Conservation (phyloP, 2,113 vertebrate species). For the Boleophthalmus pectinirostris region DNA sequence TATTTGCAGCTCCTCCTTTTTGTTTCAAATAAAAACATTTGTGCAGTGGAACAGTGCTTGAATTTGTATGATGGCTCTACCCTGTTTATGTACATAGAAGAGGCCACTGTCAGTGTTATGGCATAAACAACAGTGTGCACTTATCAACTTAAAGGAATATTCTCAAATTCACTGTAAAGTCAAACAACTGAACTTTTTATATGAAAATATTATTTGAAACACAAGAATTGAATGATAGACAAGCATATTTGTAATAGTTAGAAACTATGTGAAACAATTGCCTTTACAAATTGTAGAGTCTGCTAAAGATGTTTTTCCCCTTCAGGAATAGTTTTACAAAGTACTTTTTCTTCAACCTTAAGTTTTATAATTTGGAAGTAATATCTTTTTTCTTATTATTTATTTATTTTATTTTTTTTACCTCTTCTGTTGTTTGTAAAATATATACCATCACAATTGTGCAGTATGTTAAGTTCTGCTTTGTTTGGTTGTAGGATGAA, state of each 20-base stretch:
- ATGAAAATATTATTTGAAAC: background rate
- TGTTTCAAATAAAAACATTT: constrained; percentile 64
- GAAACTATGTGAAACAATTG: no score
- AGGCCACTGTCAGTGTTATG: constrained; percentile 37
- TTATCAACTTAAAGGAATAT: background rate
- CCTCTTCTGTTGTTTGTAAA: background rate
- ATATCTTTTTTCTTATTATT: background rate
- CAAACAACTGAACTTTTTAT: background rate
- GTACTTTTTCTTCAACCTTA: background rate
- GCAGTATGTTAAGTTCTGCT: background rate
- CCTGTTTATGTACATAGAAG: background rate
- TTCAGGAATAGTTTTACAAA: no score
- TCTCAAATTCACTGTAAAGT: background rate
- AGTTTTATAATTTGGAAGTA: background rate
- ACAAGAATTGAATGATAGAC: no score
- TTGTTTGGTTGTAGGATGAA: background rate
- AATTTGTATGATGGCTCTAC: background rate
- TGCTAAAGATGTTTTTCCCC: no score
- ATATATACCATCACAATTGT: background rate
- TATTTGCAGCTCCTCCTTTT: constrained; percentile 59
- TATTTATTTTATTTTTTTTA: no score
- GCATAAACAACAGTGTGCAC: constrained; percentile 50
- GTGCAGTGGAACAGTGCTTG: background rate
- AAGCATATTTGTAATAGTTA: no score
- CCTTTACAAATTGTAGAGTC: no score